These are phyloP conservation scores for Pyxicephalus adspersus DNA, from an alignment of 2,113 vertebrate genomes.

Conservation along the genomic window DNA sequence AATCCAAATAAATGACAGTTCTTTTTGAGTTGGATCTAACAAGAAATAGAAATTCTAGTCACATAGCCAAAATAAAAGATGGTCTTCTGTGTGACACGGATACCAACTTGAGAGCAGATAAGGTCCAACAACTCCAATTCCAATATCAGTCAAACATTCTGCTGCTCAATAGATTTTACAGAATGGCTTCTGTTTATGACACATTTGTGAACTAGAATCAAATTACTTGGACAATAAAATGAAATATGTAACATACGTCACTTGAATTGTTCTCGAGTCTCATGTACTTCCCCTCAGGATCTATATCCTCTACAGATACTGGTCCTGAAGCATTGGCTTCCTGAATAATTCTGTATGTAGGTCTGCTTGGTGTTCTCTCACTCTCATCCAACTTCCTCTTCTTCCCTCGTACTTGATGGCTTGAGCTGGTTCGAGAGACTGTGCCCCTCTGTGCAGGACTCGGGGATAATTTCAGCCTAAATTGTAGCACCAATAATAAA, in stretches of 20 bases:
- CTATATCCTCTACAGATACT: conserved; percentile 78
- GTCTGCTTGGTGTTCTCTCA: conserved; percentile 51
- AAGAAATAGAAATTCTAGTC: too few species aligned
- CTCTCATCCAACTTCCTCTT: conserved; percentile 77
- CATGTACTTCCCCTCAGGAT: conserved; percentile 77
- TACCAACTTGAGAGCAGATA: too few species aligned
- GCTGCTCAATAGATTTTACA: too few species aligned
- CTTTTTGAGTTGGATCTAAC: too few species aligned
- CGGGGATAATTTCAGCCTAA: conserved; percentile 77
- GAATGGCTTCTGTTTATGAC: too few species aligned
- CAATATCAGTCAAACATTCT: too few species aligned
- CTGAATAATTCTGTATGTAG: conserved; percentile 69
- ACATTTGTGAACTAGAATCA: too few species aligned
- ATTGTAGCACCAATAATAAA: background rate
- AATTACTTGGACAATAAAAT: too few species aligned
- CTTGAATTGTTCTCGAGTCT: conserved; percentile 78
- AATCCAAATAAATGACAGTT: too few species aligned
- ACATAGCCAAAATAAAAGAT: too few species aligned
- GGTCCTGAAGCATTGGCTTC: conserved; percentile 63
- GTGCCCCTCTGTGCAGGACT: conserved; percentile 62
- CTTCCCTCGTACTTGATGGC: conserved; percentile 64
- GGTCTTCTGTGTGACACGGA: too few species aligned
- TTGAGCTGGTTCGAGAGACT: conserved; percentile 54
- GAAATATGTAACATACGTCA: conserved; percentile 60
- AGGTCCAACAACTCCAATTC: too few species aligned